These are phyloP conservation scores for Phaedon cochleariae DNA, from an alignment of 2,888 invertebrate genomes.

Conservation along the genomic window DNA sequence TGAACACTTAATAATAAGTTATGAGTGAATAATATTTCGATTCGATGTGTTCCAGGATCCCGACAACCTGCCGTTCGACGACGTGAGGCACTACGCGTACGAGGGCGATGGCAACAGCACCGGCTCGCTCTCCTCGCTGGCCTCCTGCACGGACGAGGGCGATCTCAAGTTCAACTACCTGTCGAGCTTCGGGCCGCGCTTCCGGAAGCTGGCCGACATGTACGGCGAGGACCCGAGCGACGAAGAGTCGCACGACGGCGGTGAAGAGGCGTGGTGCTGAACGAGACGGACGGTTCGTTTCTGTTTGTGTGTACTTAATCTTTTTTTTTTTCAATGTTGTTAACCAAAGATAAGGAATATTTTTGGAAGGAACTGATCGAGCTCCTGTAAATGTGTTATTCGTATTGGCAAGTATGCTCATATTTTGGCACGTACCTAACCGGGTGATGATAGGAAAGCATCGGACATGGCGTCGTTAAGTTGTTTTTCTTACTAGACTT, in stretches of 20 bases:
- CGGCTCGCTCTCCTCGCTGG: conserved; percentile 91
- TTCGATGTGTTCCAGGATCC: no score
- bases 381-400: conserved; percentile 38
- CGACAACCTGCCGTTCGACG: conserved; percentile 92
- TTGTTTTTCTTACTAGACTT: no score
- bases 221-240: conserved; percentile 90
- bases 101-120: conserved; percentile 94
- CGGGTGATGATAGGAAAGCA: no score
- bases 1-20: no score
- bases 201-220: conserved; percentile 93
- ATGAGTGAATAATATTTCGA: no score
- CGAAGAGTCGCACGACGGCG: conserved; percentile 78
- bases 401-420: conserved; percentile 8
- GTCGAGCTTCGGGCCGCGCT: conserved; percentile 94
- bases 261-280: conserved; percentile 86
- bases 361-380: conserved; percentile 49
- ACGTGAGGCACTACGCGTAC: conserved; percentile 96
- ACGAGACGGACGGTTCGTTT: conserved; percentile 25
- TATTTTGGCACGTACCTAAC: no score
- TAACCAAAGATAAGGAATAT: conserved; percentile 53
- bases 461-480: no score
- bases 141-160: conserved; percentile 71
- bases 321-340: conserved; percentile 42
- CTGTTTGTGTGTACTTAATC: conserved; percentile 49
- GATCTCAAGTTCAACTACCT: conserved; percentile 94